Evolutionary conservation across 2,113 vertebrate species (phyloP), one percentile per base, ranked within the genome.

Genomic region (Tragelaphus strepsiceros): DNA sequence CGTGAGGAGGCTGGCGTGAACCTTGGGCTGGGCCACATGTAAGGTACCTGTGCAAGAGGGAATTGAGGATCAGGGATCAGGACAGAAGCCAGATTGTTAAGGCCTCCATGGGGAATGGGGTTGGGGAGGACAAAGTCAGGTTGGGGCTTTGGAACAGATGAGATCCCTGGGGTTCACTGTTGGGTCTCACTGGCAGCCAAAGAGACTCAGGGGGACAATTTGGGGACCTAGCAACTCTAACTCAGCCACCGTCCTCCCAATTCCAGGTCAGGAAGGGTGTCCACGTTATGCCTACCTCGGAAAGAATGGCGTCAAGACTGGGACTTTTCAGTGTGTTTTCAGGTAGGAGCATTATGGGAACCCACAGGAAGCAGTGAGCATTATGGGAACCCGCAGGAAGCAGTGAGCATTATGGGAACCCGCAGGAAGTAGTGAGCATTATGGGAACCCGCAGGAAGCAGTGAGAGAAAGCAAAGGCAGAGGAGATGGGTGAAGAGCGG

Each of bases 381-480:
- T 46, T 46, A 46, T 46, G 46, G 7, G 26, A 39, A 26, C 32
- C 24, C 26, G 0, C 0, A 32, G 49, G 62, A 64, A 43, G 64
- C n/a, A 35, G 28, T 28, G 35, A 24, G 28, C 32, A 8, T 28
- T 5, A 17, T 26, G n/a, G 80, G 26, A 39, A 26, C 26, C 24
- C 21, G 0, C 0, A 49, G 49, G 49, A 49, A 49, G 49, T 11
- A 49, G 49, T 49, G n/a, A 26, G n/a, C 30, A 8, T 24, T 6
- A 15, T n/a, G 35, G 77, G 26, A 39, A 26, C 32, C 24, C 26
- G 0, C 0, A n/a, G 49, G 64, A 35, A 46, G 64, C n/a, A 39
- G 28, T 28, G 67, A 49, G 56, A 71, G 56, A 49, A 80, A 82
- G 24, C 67, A 64, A 51, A 94, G 77, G 56, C 80, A 59, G 85